A percentile compares a stretch with the other conserved stretches of the same genome.
phyloP scores from a whole-genome alignment of 2,113 vertebrate genomes.

The Leucopsar rothschildi region DNA sequence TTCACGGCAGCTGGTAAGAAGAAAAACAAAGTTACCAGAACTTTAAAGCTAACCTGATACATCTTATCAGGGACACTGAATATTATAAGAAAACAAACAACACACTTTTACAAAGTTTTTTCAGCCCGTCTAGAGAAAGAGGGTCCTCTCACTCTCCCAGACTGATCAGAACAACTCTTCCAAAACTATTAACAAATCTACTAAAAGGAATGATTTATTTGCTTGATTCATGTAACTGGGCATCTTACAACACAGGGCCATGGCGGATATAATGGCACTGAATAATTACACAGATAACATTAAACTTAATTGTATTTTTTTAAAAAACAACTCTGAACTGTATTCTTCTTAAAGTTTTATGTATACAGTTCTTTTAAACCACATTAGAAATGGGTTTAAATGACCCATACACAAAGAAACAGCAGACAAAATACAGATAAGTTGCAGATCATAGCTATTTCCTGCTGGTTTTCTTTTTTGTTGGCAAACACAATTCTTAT shows the following conservation, averaged over 20 bases:
- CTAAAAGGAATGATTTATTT: not conserved
- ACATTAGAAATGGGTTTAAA: not conserved
- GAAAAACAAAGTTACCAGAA: not conserved
- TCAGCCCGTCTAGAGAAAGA: not conserved
- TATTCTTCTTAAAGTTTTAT: not conserved
- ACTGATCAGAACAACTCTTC: not conserved
- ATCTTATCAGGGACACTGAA: not conserved
- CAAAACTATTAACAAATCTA: not conserved
- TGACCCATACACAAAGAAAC: not conserved
- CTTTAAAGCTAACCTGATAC: not conserved
- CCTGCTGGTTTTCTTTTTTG: not conserved
- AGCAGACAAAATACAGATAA: not conserved
- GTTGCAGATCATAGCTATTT: not conserved
- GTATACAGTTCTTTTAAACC: not conserved
- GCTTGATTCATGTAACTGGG: not conserved
- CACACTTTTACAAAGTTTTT: not conserved
- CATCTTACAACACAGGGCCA: not conserved
- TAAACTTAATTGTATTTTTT: not conserved
- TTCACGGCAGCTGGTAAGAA: not conserved
- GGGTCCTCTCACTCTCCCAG: not conserved
- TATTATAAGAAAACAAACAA: not conserved
- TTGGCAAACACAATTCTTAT: not conserved
- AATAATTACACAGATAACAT: not conserved
- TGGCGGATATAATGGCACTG: not conserved
- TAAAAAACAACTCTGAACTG: not conserved